phyloP scores from a whole-genome alignment of 2,113 vertebrate genomes.

The Cyanistes caeruleus region DNA sequence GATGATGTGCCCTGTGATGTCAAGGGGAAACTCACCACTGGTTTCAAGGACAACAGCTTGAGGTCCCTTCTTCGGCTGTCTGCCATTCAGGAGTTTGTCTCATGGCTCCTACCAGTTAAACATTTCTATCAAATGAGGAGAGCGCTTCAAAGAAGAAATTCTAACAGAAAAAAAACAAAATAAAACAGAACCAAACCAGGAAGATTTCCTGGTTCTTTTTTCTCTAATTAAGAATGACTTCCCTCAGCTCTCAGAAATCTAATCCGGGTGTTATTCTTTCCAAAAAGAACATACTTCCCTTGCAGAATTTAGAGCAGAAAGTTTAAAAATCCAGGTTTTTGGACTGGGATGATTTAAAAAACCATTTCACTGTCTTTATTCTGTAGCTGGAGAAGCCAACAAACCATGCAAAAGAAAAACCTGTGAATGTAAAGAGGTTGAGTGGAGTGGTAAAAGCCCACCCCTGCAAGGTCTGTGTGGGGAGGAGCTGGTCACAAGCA shows the following conservation, averaged over 20 bases:
- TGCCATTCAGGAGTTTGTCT: not conserved
- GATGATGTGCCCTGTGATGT: not conserved
- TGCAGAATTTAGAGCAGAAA: not conserved
- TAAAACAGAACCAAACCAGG: no score
- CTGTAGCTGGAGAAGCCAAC: not conserved
- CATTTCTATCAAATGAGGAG: not conserved
- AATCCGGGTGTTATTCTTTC: not conserved
- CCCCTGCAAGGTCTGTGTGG: not conserved
- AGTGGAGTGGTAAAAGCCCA: not conserved
- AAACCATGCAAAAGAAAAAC: not conserved
- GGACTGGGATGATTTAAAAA: not conserved
- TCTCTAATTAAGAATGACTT: not conserved
- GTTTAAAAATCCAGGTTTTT: not conserved
- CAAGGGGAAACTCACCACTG: not conserved
- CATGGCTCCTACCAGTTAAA: not conserved
- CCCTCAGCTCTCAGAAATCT: not conserved
- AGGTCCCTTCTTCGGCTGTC: not conserved
- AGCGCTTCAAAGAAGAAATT: not conserved
- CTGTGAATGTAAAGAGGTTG: not conserved
- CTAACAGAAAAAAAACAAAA: not conserved
- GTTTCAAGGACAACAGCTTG: conserved; percentile 32
- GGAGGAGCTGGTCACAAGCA: not conserved
- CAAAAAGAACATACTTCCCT: not conserved
- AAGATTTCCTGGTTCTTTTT: not conserved
- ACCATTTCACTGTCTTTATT: not conserved